Evolutionary conservation across 1,140 invertebrate species (phyloP), one percentile per base, ranked within the genome.

Genomic region (Phymorhynchus buccinoides): DNA sequence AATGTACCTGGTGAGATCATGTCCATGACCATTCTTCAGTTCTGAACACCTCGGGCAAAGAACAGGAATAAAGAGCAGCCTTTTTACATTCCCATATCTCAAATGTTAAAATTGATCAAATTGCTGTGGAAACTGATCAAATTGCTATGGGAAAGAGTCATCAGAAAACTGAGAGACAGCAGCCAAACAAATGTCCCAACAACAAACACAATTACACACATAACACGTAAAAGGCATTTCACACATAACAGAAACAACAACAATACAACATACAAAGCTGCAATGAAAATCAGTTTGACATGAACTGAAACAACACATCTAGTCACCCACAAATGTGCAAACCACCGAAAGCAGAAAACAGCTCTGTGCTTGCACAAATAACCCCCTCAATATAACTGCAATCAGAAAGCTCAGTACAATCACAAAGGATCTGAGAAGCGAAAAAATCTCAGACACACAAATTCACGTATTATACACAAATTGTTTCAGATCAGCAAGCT

Each of bases 1-100:
- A n/a, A n/a, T n/a, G n/a, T n/a, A n/a, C n/a, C n/a, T n/a, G n/a
- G n/a, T n/a, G n/a, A n/a, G n/a, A n/a, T n/a, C n/a, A n/a, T n/a
- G n/a, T n/a, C n/a, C n/a, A n/a, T n/a, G 83, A 86, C 44, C 81
- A 86, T 75, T 84, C 75, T 83, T 80, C 79, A 83, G 75, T 86
- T 68, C 80, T 77, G 83, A 77, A 32, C 30, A 35, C 32, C 75
- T 39, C 75, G 37, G 22, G 41, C 37, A 78, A 12, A 56, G 12
- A 35, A 71, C 1, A n/a, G 27, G 32, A 71, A 71, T 12, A 12
- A 35, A 71, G n/a, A 71, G 66, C 66, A 71, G 12, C 66, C 32
- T 71, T n/a, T 71, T n/a, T 71, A 35, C 66, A 12, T 71, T 52
- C 22, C 48, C 48, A 52, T 0, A 52, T 18, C 48, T 14, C n/a